Base-by-base conservation (phyloP, 2,888 invertebrate genomes). In the Netelia fuscicornis region DNA sequence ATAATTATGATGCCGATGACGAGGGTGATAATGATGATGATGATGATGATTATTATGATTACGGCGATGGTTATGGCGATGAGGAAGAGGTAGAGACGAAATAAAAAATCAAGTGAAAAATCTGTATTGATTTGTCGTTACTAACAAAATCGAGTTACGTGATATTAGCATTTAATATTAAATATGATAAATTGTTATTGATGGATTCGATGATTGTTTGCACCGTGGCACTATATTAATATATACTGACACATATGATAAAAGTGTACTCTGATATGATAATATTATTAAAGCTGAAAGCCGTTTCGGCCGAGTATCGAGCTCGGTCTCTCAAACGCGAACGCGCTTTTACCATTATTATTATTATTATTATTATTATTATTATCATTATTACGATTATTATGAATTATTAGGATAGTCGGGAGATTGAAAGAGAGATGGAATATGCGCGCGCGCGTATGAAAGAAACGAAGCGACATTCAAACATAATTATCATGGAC, bases 171-270 rank as follows among this genome's bases (percentile, higher is more conserved):
- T 71, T 77, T 72, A 71, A 71, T 78, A 83, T 84, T 85, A 86
- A 79, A 77, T 85, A 87, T 91, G 90, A 92, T 91, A 89, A 89
- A 92, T 91, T 91, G 91, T 93, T 92, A 91, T 90, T 92, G 74
- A 84, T 78, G 90, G 90, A 92, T 92, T 93, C 92, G 91, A 93
- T 93, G 90, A 92, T 92, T 93, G 93, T 93, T 93, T 93, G 93
- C 93, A 93, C 93, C 93, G 93, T 93, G 93, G 92, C 93, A 93
- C 79, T 25, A 60, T 79, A 79, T 5, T 70, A 62, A 78, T 70
- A 48, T 48, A 48, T 17, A 78, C 92, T 92, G 91, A 93, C 90
- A 92, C 93, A 92, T 90, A 77, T 72, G 48, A 37, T 2, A 64
- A 17, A 78, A 72, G 25, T 83, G 79, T 79, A 79, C 72, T 83